phyloP scores from a whole-genome alignment of 2,797 vertebrate species.

The Crenichthys baileyi region DNA sequence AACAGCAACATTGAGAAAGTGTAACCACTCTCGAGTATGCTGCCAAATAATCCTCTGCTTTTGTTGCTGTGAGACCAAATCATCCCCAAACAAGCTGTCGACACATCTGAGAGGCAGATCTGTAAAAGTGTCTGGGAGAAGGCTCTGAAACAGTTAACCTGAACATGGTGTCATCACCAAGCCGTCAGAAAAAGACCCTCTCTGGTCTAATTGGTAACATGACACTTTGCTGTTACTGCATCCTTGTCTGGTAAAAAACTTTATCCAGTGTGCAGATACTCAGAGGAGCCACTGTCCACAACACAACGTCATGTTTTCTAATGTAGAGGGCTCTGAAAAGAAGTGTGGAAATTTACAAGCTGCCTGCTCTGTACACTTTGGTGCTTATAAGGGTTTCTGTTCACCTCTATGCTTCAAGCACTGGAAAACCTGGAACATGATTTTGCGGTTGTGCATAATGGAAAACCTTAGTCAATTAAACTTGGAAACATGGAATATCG shows the following conservation, averaged over 20 bases:
- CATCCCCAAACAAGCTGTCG: conserved; percentile 54
- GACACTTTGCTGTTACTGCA: conserved; percentile 64
- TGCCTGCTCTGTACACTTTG: conserved; percentile 15
- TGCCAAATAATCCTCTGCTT: conserved; percentile 5
- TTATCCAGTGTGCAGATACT: conserved; percentile 48
- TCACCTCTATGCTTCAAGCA: conserved; percentile 11
- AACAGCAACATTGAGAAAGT: conserved; percentile 5
- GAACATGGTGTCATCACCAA: conserved; percentile 61
- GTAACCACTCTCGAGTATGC: background rate
- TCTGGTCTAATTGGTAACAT: conserved; percentile 76
- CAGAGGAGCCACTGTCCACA: conserved; percentile 35
- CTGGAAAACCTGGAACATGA: conserved; percentile 3
- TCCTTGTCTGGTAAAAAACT: conserved; percentile 74
- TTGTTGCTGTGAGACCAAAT: conserved; percentile 25
- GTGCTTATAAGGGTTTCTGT: conserved; percentile 4
- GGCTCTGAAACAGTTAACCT: conserved; percentile 65
- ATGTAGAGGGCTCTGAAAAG: conserved; percentile 21
- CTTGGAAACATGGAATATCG: background rate
- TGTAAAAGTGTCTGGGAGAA: conserved; percentile 74
- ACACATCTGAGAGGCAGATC: conserved; percentile 59
- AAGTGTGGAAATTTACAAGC: conserved; percentile 19
- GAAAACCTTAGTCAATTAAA: background rate
- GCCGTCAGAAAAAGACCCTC: conserved; percentile 47
- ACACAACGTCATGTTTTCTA: conserved; percentile 15
- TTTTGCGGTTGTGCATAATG: conserved; percentile 2